Percentiles rank a stretch among this genome's conserved stretches.
Evolutionary conservation across 1,140 invertebrate species (phyloP).

Genomic region (Drosophila kohkoa): DNA sequence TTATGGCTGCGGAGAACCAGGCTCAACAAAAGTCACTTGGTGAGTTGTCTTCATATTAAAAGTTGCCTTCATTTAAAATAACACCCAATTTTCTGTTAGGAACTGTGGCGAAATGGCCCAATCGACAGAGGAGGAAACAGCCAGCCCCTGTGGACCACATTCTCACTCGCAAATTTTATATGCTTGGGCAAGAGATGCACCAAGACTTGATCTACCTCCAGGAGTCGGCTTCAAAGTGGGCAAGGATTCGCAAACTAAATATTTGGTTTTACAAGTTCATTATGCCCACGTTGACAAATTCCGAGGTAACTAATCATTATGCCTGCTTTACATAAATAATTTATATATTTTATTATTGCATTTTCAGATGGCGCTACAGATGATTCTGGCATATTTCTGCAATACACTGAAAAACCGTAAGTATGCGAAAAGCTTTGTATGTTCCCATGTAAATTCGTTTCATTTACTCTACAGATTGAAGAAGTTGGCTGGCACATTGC

Average conservation of each 20-base stretch:
- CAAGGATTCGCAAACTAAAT: constrained; percentile 89
- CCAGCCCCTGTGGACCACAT: constrained; percentile 89
- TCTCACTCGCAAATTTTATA: constrained; percentile 93
- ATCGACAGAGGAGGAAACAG: constrained; percentile 84
- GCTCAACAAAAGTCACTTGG: constrained; percentile 91
- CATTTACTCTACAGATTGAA: constrained; percentile 85
- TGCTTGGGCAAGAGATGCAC: constrained; percentile 98
- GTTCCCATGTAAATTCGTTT: not conserved
- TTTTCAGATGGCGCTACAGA: constrained; percentile 90
- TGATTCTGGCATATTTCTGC: constrained; percentile 92
- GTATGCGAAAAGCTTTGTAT: constrained; percentile 43
- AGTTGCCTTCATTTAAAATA: not conserved
- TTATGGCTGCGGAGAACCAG: constrained; percentile 96
- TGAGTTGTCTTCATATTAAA: constrained; percentile 13
- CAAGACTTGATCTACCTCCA: constrained; percentile 92
- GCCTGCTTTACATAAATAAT: not conserved
- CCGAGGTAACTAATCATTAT: constrained; percentile 85
- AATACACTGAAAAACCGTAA: constrained; percentile 91
- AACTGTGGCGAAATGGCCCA: constrained; percentile 97
- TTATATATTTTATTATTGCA: not conserved
- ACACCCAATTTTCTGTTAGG: constrained; percentile 72
- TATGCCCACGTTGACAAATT: constrained; percentile 92
- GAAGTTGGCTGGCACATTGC: constrained; percentile 94
- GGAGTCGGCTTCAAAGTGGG: constrained; percentile 94
- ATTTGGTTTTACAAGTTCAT: constrained; percentile 96